Evolutionary conservation across 2,113 vertebrate genomes (phyloP).

Genomic region (Charina bottae): DNA sequence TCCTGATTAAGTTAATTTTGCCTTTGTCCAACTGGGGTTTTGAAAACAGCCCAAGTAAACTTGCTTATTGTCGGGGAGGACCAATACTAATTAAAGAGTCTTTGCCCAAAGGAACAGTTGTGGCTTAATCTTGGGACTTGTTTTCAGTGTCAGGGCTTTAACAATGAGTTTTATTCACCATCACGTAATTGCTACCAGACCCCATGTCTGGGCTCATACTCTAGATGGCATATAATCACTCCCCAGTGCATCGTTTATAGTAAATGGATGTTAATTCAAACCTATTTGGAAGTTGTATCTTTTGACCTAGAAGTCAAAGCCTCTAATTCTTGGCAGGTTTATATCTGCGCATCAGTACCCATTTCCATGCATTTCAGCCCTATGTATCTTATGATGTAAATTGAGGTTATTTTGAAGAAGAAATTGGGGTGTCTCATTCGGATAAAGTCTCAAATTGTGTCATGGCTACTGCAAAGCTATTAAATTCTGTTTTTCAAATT

Average conservation of each 20-base stretch:
- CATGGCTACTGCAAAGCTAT: background rate
- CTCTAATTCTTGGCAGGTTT: background rate
- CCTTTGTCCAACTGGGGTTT: background rate
- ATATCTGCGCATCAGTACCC: background rate
- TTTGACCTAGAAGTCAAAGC: background rate
- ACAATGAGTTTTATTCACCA: background rate
- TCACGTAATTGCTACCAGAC: background rate
- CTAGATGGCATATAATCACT: background rate
- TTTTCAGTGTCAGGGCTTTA: background rate
- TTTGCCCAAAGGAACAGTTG: background rate
- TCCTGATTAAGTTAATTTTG: background rate
- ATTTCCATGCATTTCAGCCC: background rate
- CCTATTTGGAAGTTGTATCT: background rate
- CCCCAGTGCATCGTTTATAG: background rate
- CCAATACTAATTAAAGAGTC: background rate
- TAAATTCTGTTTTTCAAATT: background rate
- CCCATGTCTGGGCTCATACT: background rate
- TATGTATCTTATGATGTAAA: background rate
- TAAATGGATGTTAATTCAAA: background rate
- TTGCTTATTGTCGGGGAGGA: background rate
- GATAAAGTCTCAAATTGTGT: background rate
- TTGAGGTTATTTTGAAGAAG: background rate
- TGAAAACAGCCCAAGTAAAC: background rate
- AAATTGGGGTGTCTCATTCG: background rate
- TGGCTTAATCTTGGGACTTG: background rate